Base-by-base conservation (phyloP, 1,140 invertebrate species). In the Lepidurus arcticus region DNA sequence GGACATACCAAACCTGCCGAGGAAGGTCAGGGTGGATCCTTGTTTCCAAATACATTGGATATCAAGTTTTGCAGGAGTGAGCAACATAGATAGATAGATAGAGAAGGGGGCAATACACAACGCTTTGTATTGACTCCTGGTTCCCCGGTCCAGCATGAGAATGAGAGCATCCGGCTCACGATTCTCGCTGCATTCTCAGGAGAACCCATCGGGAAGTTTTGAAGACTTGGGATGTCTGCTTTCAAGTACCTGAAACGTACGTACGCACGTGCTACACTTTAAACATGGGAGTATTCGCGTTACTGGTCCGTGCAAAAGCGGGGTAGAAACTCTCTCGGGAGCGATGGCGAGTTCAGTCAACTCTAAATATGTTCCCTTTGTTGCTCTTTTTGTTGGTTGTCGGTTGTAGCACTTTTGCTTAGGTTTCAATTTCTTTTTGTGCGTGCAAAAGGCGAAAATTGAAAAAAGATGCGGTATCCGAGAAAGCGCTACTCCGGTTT, bases 1-100 rank as follows among this genome's bases (percentile, higher is more conserved):
- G 53, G 53, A 65, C 53, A 65, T 65, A 65, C 16, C 16, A 21
- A 16, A 65, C 53, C 53, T 16, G 53, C 16, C 53, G 53, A 11
- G 53, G 53, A 65, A 65, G 53, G 53, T 65, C 53, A 65, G 53
- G 53, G 53, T 65, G 53, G 53, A 65, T 65, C 53, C 53, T 65
- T 65, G 53, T 21, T 21, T 34, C 16, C 16, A 65, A 65, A 13
- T 13, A 13, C 21, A n/a, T 65, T 65, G 4, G 4, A 21, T 65
- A 13, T 65, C 53, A 13, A 65, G 53, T 65, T 65, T n/a, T 34
- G 1, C 21, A 21, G 45, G 45, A 47, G 45, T 16, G 45, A 47
- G 34, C 45, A 7, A 21, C 16, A n/a, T 7, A 65, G 1, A 13
- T 65, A 16, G 16, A 21, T 7, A 13, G 53, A 13, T n/a, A 65